Conservation (phyloP, 1,140 invertebrate species). For the Drosophila suzukii region DNA sequence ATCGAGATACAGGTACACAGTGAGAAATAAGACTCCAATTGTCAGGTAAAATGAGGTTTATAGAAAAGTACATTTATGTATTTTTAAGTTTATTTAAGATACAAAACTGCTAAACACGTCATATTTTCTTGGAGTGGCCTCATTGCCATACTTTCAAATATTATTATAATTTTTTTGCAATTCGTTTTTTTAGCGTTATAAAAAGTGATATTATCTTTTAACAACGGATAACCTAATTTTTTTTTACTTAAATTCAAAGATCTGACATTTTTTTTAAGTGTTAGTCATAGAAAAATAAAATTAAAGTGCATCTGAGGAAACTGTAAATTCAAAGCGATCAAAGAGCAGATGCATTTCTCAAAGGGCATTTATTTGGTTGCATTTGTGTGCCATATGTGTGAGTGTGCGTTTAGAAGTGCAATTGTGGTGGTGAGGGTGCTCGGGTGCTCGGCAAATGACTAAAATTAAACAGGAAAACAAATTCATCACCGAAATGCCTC, state of each 20-base stretch:
- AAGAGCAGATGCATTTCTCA: slow-evolving; percentile 49
- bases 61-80: neutral
- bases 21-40: neutral
- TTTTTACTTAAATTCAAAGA: neutral
- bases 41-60: too few relatives aligned
- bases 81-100: too few relatives aligned
- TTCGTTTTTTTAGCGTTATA: too few relatives aligned
- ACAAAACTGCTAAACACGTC: too few relatives aligned
- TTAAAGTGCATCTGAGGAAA: slow-evolving; percentile 30
- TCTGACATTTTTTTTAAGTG: neutral
- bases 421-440: slow-evolving; percentile 24
- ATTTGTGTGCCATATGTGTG: slow-evolving; percentile 8
- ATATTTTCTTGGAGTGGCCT: too few relatives aligned
- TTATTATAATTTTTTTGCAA: too few relatives aligned
- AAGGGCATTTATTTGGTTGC: slow-evolving; percentile 15
- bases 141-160: too few relatives aligned
- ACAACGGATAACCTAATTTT: too few relatives aligned
- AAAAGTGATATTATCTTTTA: too few relatives aligned
- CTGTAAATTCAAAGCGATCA: slow-evolving; percentile 35
- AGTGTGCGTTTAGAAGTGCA: slow-evolving; percentile 18
- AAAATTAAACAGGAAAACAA: slow-evolving; percentile 77
- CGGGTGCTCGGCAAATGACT: slow-evolving; percentile 68
- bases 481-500: slow-evolving; percentile 75
- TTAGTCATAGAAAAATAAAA: slow-evolving; percentile 1
- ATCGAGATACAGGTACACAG: slow-evolving; percentile 7